Conservation (phyloP, 2,113 vertebrate genomes). For the Eulacestoma nigropectus region DNA sequence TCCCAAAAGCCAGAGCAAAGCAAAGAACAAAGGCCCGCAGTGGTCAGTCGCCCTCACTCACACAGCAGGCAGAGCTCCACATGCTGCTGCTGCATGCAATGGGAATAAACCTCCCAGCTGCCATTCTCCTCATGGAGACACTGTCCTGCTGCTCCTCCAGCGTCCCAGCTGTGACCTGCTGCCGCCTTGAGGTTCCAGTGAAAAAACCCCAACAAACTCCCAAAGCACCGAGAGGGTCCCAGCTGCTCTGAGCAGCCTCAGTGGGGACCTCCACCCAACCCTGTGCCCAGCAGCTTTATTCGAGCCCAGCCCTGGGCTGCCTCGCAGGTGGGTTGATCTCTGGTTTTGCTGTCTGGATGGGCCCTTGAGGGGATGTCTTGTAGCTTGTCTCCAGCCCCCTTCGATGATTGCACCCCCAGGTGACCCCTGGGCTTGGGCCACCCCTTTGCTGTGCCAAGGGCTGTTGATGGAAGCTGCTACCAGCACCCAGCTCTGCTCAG, state of each 20-base stretch:
- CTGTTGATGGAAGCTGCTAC: not conserved
- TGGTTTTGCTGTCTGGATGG: accelerated
- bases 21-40: not conserved
- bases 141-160: not conserved
- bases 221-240: too few species aligned
- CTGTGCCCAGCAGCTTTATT: not conserved
- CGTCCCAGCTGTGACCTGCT: not conserved
- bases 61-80: not conserved
- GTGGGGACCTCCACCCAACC: not conserved
- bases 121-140: not conserved
- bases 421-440: not conserved
- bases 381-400: accelerated
- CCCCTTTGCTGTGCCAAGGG: not conserved
- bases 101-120: not conserved
- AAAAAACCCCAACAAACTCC: not conserved
- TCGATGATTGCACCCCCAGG: not conserved
- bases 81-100: not conserved
- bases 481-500: not conserved
- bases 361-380: accelerated
- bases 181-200: not conserved
- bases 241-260: not conserved
- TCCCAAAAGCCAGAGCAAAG: not conserved
- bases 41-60: not conserved
- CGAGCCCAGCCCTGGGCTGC: not conserved
- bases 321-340: accelerated